phyloP scores from a whole-genome alignment of 92 coral and sea anemone genomes.

The Isaurus tuberculatus region DNA sequence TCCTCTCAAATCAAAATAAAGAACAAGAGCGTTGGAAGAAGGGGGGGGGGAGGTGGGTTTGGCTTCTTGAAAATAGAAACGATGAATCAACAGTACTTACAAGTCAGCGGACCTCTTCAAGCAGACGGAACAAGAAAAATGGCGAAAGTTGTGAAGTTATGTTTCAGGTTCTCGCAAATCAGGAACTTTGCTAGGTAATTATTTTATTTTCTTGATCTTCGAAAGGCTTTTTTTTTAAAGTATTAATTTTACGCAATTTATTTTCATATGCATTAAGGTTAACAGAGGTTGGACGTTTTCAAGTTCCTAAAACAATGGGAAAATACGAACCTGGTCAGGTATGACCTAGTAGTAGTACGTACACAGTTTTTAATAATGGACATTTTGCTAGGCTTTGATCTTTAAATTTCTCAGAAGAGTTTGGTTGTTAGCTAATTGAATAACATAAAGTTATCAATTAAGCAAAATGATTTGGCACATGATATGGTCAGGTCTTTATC shows the following conservation, averaged over 20 bases:
- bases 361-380: not conserved
- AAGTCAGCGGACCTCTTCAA: slow-evolving; percentile 12
- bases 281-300: slow-evolving; percentile 94
- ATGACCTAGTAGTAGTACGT: not conserved
- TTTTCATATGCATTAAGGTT: slow-evolving; percentile 56
- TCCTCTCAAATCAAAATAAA: too few species aligned
- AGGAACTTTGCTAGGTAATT: slow-evolving; percentile 39
- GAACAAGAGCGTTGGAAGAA: too few species aligned
- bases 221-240: not conserved
- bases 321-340: slow-evolving; percentile 98
- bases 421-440: too few species aligned
- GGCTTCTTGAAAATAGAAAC: too few species aligned
- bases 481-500: too few species aligned
- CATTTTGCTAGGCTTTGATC: not conserved
- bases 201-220: not conserved
- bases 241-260: not conserved
- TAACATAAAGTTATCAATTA: too few species aligned
- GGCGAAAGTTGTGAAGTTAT: slow-evolving; percentile 34
- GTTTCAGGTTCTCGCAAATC: slow-evolving; percentile 28
- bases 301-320: slow-evolving; percentile 91
- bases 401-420: not conserved
- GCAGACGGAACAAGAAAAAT: slow-evolving; percentile 6
- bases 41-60: too few species aligned
- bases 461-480: too few species aligned
- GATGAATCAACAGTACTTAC: not conserved